Evolutionary conservation across 2,797 vertebrate genomes (phyloP).

Genomic region (Catostomus latipinnis): DNA sequence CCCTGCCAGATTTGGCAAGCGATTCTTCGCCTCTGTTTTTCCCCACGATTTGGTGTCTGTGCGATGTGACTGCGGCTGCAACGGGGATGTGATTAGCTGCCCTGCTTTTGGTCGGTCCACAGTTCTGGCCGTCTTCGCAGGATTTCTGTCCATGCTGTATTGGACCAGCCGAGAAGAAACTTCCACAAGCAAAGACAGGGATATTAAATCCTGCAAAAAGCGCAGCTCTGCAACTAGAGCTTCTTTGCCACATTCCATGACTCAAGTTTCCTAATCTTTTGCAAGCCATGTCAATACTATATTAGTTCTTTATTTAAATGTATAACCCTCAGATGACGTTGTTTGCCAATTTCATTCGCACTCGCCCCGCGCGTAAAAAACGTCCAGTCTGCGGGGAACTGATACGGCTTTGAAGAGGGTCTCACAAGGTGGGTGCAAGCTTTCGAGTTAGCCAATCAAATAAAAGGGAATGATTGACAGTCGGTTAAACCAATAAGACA

Average conservation of each 20-base stretch:
- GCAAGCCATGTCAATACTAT: conserved; percentile 66
- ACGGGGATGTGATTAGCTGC: background rate
- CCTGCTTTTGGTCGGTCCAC: conserved; percentile 36
- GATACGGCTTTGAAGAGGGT: conserved; percentile 12
- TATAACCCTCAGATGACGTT: conserved; percentile 31
- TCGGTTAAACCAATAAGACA: conserved; percentile 39
- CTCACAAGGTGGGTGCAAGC: background rate
- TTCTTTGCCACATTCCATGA: conserved; percentile 66
- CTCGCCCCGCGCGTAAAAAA: conserved; percentile 14
- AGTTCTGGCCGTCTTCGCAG: conserved; percentile 49
- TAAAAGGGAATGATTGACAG: conserved; percentile 9
- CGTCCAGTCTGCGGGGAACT: background rate
- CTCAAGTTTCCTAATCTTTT: conserved; percentile 61
- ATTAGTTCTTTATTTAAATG: background rate
- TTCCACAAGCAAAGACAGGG: conserved; percentile 59
- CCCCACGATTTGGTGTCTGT: conserved; percentile 56
- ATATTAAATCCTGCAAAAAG: conserved; percentile 41
- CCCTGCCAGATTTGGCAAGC: conserved; percentile 50
- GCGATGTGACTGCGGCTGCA: conserved; percentile 48
- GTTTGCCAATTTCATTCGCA: conserved; percentile 22
- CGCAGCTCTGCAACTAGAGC: conserved; percentile 49
- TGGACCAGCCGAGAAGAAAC: conserved; percentile 47
- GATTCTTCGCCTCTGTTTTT: conserved; percentile 57
- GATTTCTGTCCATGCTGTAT: conserved; percentile 40
- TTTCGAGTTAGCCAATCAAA: conserved; percentile 47